Evolutionary conservation across 37 sponge, comb jelly and placozoan species (phyloP).

Genomic region (Eunapius fragilis): DNA sequence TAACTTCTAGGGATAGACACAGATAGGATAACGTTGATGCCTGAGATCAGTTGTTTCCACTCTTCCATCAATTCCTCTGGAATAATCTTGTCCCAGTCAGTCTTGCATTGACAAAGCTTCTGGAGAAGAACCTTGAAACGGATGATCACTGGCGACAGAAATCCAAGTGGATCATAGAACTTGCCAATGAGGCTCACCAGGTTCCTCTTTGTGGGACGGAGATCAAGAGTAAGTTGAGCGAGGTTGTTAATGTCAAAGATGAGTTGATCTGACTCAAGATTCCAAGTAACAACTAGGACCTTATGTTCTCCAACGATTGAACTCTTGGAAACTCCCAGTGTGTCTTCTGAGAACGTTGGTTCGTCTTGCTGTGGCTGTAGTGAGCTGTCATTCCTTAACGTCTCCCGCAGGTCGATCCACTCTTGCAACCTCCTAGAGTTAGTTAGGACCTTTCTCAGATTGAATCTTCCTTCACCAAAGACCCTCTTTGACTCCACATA

Average conservation of each 20-base stretch:
- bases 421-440: constrained; percentile 6
- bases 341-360: constrained; percentile 12
- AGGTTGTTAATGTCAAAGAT: neutral
- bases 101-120: neutral
- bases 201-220: constrained; percentile 14
- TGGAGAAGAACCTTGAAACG: constrained; percentile 17
- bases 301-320: constrained; percentile 20
- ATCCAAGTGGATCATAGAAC: constrained; percentile 16
- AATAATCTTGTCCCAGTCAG: neutral
- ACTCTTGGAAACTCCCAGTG: neutral
- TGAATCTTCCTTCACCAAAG: constrained; percentile 25
- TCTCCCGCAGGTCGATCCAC: constrained; percentile 1
- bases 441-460: constrained; percentile 20
- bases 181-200: constrained; percentile 16
- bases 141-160: neutral
- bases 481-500: constrained; percentile 16
- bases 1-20: constrained; percentile 18
- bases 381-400: neutral
- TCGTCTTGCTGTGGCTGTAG: neutral
- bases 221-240: constrained; percentile 3
- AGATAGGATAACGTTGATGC: neutral
- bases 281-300: constrained; percentile 25
- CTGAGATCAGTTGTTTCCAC: neutral
- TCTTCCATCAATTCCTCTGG: neutral
- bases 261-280: neutral